These are phyloP conservation scores for Dufourea novaeangliae DNA, from an alignment of 1,140 invertebrate species.

Conservation along the genomic window DNA sequence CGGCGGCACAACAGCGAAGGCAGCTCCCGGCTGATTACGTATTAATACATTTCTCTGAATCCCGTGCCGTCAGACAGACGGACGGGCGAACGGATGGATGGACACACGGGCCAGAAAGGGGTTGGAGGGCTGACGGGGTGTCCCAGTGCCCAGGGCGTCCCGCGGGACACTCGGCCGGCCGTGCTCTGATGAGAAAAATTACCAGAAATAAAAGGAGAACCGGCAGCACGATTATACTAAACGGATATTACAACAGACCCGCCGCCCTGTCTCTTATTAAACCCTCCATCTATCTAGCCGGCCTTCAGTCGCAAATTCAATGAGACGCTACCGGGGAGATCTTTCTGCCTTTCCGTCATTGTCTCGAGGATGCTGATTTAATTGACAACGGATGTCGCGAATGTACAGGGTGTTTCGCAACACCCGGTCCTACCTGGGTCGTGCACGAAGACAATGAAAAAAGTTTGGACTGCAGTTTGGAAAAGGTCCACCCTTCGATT, in stretches of 20 bases:
- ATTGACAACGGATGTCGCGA: neutral
- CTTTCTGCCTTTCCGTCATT: constrained; percentile 28
- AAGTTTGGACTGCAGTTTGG: too few species aligned
- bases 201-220: constrained; percentile 70
- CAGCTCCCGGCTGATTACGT: constrained; percentile 68
- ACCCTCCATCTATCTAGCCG: constrained; percentile 48
- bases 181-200: constrained; percentile 72
- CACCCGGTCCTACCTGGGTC: too few species aligned
- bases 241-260: constrained; percentile 68
- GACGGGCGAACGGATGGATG: constrained; percentile 40
- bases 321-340: constrained; percentile 53
- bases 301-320: constrained; percentile 60
- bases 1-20: constrained; percentile 49
- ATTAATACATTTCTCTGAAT: constrained; percentile 72
- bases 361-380: constrained; percentile 19
- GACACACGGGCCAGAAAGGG: neutral
- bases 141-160: constrained; percentile 69
- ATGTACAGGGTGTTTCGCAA: too few species aligned
- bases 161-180: constrained; percentile 70
- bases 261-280: constrained; percentile 66
- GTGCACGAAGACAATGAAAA: too few species aligned
- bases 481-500: too few species aligned
- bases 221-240: constrained; percentile 69
- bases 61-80: constrained; percentile 62
- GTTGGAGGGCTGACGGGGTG: constrained; percentile 22